Conservation (phyloP, 2,888 invertebrate genomes). For the Anthrax anthrax region DNA sequence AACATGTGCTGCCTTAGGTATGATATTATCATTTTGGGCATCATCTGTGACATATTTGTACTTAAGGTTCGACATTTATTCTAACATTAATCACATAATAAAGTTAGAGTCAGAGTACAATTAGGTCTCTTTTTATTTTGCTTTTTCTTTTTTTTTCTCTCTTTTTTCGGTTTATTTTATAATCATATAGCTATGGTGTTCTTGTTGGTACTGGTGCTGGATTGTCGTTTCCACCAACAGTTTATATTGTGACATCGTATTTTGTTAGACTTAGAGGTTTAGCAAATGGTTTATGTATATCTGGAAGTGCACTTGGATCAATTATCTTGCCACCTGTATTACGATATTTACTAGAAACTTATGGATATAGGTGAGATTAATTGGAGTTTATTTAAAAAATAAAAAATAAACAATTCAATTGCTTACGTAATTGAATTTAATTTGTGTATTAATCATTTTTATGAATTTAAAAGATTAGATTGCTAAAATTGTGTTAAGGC, state of each 20-base stretch:
- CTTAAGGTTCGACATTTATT: constrained; percentile 59
- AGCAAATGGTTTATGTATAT: constrained; percentile 79
- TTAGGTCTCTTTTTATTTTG: neutral
- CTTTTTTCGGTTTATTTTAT: neutral
- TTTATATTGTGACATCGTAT: constrained; percentile 79
- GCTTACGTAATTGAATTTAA: too few species aligned
- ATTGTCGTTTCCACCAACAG: constrained; percentile 74
- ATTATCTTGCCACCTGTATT: constrained; percentile 71
- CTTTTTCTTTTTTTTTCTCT: constrained; percentile 10
- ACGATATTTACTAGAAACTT: constrained; percentile 51
- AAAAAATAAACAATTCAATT: neutral
- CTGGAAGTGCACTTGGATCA: constrained; percentile 74
- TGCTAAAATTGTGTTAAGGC: too few species aligned
- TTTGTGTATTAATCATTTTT: too few species aligned
- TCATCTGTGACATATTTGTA: constrained; percentile 65
- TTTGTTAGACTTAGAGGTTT: constrained; percentile 64
- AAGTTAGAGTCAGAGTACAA: too few species aligned
- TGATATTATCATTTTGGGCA: constrained; percentile 72
- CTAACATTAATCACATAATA: neutral
- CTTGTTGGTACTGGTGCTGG: constrained; percentile 75
- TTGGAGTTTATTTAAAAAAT: too few species aligned
- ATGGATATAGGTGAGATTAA: constrained; percentile 53
- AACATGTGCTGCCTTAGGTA: constrained; percentile 64
- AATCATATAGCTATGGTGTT: constrained; percentile 61
- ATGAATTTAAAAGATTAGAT: too few species aligned